Evolutionary conservation across 2,888 invertebrate genomes (phyloP), one percentile per base, ranked within the genome.

Genomic region (Melikaiella ostensackeni): DNA sequence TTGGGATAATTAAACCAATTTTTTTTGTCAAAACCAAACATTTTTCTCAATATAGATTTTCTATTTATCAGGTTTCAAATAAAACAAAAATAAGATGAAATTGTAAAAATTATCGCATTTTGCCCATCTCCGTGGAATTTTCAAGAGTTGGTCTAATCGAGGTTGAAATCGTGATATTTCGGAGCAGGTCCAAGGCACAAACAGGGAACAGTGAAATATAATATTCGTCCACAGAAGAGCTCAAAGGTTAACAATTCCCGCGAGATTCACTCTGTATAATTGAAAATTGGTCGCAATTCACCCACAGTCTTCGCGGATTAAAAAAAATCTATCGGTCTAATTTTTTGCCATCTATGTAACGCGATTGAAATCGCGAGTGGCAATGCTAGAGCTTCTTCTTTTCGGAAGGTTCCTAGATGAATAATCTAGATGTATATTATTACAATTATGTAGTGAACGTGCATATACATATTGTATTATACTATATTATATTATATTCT

Each of bases 401-500:
- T 33, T 35, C 19, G n/a, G 11, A 35, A n/a, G 21, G 21, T 64
- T 42, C 16, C 57, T 27, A 57, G 57, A 57, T 64, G 21, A 38
- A 21, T n/a, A 64, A 75, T 75, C 9, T 30, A 27, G 24, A 16
- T 61, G 74, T 74, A 79, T 74, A 78, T 66, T 74, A 63, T 66
- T 42, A 11, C 6, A 24, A 6, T 27, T 16, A 24, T 70, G 55
- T 11, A 64, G 21, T 61, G 42, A 75, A 75, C 50, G 42, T 35
- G 61, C 55, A 75, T 75, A 77, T 55, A 77, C 61, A 74, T 75
- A 75, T 46, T 79, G 75, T 77, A 64, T 79, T 76, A 76, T 82
- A 81, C 13, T 42, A 42, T 42, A 42, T 42, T 42, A 70, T 75
- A 75, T 46, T 77, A 76, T 81, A 81, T 81, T 80, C 79, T 82